These are phyloP conservation scores for Lypha dubia DNA, from an alignment of 2,888 invertebrate species.

Conservation along the genomic window DNA sequence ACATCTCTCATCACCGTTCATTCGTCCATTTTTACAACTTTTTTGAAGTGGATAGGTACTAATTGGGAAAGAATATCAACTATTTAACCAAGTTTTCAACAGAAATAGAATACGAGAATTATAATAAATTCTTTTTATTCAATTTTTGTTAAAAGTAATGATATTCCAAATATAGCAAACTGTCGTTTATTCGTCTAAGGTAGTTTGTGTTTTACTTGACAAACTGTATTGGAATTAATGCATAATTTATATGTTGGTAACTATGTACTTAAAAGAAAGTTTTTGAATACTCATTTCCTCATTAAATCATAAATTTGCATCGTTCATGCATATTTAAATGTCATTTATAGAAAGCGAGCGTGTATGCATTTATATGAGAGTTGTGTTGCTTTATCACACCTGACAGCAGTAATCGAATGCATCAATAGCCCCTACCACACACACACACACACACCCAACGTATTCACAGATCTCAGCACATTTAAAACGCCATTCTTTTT, in stretches of 20 bases:
- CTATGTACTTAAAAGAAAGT: background rate
- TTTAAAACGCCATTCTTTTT: slow-evolving; percentile 68
- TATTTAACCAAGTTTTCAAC: no score
- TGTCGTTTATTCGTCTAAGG: no score
- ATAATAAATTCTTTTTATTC: no score
- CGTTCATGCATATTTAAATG: background rate
- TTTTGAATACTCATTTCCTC: background rate
- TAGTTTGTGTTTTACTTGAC: background rate
- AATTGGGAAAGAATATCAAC: no score
- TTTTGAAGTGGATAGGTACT: no score
- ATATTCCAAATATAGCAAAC: no score
- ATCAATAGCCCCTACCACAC: slow-evolving; percentile 40
- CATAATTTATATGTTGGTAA: background rate
- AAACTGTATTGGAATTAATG: background rate
- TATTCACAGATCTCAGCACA: background rate
- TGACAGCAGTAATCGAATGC: slow-evolving; percentile 34
- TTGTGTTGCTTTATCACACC: slow-evolving; percentile 38
- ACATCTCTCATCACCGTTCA: no score
- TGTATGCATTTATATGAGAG: background rate
- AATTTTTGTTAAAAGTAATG: no score
- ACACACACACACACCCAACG: background rate
- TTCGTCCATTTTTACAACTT: no score
- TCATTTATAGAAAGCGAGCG: background rate
- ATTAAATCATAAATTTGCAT: background rate
- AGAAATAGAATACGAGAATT: no score